A percentile compares a stretch with the other conserved stretches of the same genome.
phyloP scores from a whole-genome alignment of 2,797 vertebrate species.

The Prionace glauca region DNA sequence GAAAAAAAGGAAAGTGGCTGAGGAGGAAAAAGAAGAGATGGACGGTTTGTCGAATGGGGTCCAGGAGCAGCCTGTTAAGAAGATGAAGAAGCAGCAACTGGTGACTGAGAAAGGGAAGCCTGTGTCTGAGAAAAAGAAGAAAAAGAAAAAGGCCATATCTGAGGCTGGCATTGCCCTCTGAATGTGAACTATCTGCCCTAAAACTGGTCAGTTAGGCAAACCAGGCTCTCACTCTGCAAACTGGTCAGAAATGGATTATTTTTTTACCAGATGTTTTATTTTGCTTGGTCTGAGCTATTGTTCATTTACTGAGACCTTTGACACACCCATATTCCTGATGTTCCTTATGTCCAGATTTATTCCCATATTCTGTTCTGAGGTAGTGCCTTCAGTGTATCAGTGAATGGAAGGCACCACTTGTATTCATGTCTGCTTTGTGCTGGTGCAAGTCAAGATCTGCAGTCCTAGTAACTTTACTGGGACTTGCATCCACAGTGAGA shows the following conservation, averaged over 20 bases:
- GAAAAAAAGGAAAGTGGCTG: constrained; percentile 42
- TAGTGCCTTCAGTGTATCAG: background rate
- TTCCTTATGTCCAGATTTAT: background rate
- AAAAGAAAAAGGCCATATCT: constrained; percentile 53
- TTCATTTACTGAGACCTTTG: background rate
- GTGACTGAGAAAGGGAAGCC: background rate
- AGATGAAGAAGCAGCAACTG: constrained; percentile 53
- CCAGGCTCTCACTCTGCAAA: background rate
- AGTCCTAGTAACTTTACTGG: background rate
- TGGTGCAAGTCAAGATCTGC: background rate
- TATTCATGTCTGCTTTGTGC: background rate
- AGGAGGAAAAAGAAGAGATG: constrained; percentile 39
- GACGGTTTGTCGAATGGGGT: constrained; percentile 51
- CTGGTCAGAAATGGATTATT: background rate
- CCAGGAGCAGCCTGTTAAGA: constrained; percentile 49
- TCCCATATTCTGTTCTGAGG: background rate
- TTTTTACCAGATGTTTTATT: background rate
- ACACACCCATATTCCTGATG: background rate
- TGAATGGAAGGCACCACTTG: background rate
- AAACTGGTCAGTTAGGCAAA: too few species aligned
- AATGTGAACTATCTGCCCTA: too few species aligned
- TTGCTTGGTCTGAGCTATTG: background rate
- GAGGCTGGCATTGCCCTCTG: background rate
- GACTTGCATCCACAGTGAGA: too few species aligned
- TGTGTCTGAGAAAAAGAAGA: constrained; percentile 54